Evolutionary conservation across 2,797 vertebrate genomes (phyloP).

Genomic region (Linurgus olivaceus): DNA sequence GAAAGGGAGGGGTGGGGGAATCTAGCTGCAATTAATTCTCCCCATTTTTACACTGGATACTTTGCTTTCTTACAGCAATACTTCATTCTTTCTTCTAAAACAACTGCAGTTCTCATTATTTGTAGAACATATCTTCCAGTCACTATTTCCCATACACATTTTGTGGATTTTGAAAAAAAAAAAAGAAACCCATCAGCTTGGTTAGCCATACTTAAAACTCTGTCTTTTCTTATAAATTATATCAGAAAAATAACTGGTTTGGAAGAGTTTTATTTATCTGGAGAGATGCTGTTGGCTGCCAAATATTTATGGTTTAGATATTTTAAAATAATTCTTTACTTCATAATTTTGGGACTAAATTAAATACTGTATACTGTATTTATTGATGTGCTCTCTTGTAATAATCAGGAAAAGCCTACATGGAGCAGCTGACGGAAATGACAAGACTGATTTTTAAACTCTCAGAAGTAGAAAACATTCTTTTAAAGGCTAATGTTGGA

Average conservation of each 20-base stretch:
- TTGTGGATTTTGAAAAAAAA: background rate
- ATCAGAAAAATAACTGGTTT: background rate
- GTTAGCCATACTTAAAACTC: background rate
- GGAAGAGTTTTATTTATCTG: background rate
- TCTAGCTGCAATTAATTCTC: conserved; percentile 22
- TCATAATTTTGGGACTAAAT: background rate
- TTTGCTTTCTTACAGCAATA: conserved; percentile 39
- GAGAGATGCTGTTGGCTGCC: background rate
- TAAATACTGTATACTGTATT: conserved; percentile 22
- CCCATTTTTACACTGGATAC: background rate
- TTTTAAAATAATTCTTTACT: background rate
- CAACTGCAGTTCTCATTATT: background rate
- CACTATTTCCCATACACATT: background rate
- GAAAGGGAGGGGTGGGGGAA: background rate
- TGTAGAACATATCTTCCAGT: background rate
- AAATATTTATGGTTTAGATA: background rate
- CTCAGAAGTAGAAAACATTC: conserved; percentile 86
- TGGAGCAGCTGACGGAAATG: conserved; percentile 88
- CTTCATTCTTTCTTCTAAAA: background rate
- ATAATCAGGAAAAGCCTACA: conserved; percentile 79
- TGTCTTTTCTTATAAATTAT: background rate
- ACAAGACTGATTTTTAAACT: conserved; percentile 89
- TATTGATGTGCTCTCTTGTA: conserved; percentile 33
- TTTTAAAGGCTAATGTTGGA: conserved; percentile 80
- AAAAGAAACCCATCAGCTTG: background rate